Percentiles rank a stretch among this genome's conserved stretches.
phyloP scores from a whole-genome alignment of 2,888 invertebrate genomes.

The Acronicta aceris region DNA sequence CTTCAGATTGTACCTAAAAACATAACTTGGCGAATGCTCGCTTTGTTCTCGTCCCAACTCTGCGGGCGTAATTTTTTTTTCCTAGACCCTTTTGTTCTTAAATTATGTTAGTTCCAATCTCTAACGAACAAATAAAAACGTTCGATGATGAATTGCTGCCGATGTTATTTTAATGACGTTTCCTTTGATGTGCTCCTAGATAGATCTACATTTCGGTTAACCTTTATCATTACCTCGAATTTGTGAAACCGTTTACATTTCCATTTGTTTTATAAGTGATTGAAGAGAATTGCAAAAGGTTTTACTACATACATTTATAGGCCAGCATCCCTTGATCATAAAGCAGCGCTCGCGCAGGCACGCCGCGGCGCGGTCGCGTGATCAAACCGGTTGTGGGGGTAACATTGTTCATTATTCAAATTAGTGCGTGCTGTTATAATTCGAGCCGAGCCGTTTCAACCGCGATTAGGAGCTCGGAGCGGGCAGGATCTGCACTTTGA shows the following conservation, averaged over 20 bases:
- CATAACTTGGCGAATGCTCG: constrained; percentile 76
- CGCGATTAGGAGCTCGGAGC: constrained; percentile 64
- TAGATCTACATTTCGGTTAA: constrained; percentile 26
- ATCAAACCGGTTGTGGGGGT: constrained; percentile 80
- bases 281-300: constrained; percentile 64
- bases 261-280: constrained; percentile 58
- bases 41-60: constrained; percentile 80
- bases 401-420: constrained; percentile 88
- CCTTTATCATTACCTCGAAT: constrained; percentile 47
- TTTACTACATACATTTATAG: constrained; percentile 73
- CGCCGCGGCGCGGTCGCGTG: constrained; percentile 70
- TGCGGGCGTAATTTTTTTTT: constrained; percentile 76
- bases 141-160: constrained; percentile 74
- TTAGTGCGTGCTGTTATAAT: constrained; percentile 85
- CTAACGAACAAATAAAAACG: constrained; percentile 71
- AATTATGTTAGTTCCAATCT: constrained; percentile 82
- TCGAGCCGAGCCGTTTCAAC: constrained; percentile 74
- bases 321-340: constrained; percentile 75
- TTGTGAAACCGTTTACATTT: constrained; percentile 47
- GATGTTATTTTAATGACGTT: constrained; percentile 64
- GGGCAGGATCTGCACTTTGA: constrained; percentile 45
- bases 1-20: constrained; percentile 74
- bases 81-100: constrained; percentile 81
- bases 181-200: constrained; percentile 25
- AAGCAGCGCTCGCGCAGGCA: constrained; percentile 67